Evolutionary conservation across 2,797 vertebrate species (phyloP).

Genomic region (Artibeus jamaicensis): DNA sequence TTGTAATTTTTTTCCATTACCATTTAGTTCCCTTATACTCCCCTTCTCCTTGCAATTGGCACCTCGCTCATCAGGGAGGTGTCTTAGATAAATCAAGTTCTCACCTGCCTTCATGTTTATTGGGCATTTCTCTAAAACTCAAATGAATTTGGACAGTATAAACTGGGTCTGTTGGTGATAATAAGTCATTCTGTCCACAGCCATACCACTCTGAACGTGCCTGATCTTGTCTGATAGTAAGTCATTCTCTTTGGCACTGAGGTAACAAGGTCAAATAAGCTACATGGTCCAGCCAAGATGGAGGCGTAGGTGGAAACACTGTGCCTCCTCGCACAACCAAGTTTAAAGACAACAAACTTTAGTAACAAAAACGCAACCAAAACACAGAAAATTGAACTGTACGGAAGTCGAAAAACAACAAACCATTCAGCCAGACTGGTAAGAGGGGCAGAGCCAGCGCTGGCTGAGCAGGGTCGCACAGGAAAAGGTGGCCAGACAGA

Average conservation of each 20-base stretch:
- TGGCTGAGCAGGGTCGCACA: too few species aligned
- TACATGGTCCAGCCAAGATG: too few species aligned
- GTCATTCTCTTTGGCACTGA: background rate
- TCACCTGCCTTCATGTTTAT: background rate
- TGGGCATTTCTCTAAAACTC: background rate
- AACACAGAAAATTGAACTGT: too few species aligned
- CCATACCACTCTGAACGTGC: too few species aligned
- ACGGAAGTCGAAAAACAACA: too few species aligned
- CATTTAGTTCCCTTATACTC: background rate
- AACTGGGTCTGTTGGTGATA: background rate
- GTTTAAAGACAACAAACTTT: too few species aligned
- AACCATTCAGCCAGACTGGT: too few species aligned
- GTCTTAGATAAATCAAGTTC: background rate
- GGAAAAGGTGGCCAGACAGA: too few species aligned
- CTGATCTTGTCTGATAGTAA: background rate
- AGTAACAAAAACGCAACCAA: too few species aligned
- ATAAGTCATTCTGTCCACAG: background rate
- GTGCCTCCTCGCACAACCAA: too few species aligned
- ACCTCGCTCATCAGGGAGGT: background rate
- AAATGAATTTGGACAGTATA: background rate
- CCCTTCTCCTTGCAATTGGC: background rate
- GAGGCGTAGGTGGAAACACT: too few species aligned
- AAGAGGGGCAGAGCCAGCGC: too few species aligned
- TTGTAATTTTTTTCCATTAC: background rate
- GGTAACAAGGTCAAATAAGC: background rate